Base-by-base conservation (phyloP, 2,797 vertebrate genomes). In the Lepidocolaptes lacrymiger region DNA sequence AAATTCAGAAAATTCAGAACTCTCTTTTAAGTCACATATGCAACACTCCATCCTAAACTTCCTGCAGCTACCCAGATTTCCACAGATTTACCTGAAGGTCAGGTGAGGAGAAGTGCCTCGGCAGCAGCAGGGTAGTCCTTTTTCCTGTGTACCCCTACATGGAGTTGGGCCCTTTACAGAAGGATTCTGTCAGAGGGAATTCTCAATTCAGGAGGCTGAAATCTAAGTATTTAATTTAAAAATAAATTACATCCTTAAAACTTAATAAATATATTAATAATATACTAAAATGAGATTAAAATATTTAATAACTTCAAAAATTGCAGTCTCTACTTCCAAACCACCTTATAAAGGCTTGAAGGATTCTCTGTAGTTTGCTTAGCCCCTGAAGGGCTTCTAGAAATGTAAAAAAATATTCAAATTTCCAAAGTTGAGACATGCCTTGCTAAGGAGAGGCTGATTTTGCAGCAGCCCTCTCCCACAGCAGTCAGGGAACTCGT, bases 341-440 rank as follows among this genome's bases (percentile, higher is more conserved):
- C 48, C 34, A 78, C 55, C 32, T 67, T 82, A 49, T 67, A 87
- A 80, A 79, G 44, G 24, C 30, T 69, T 69, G 55, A 82, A 86
- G 48, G 52, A 84, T 73, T 44, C 85, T 90, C 88, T 90, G 74
- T 67, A 89, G 49, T 82, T 92, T 80, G 43, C 32, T 84, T 73
- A 71, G 54, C 18, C 49, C 69, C 34, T 78, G 46, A 89, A 93
- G 86, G 88, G 37, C 49, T 82, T 88, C 67, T 86, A 77, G 86
- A 64, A 79, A 74, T 66, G 63, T 51, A 37, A 63, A 82, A 85
- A 52, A 46, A 7, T 62, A 88, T 73, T 93, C 39, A 84, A 12
- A 87, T 91, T 59, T 94, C 61, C 46, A 52, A 82, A 82, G 88
- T 56, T 79, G 63, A 51, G 77, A 85, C 56, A 67, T 82, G 86